A percentile compares a stretch with the other conserved stretches of the same genome.
Evolutionary conservation across 1,140 invertebrate species (phyloP).

Genomic region (Copidosoma floridanum): DNA sequence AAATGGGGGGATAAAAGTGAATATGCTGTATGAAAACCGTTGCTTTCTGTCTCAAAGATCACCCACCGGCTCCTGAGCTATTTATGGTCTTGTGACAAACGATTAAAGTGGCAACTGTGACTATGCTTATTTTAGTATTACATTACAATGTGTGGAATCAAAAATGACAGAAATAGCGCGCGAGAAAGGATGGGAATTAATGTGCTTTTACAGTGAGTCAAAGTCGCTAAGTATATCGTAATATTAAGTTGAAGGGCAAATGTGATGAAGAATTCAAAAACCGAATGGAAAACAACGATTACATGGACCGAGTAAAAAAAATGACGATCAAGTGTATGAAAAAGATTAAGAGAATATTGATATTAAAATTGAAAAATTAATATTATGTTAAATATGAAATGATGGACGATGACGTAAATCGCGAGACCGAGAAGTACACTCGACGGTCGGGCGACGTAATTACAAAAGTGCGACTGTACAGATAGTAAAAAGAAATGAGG

Average conservation of each 20-base stretch:
- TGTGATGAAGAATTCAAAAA: not conserved
- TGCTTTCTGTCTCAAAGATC: constrained; percentile 29
- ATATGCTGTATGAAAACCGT: constrained; percentile 7
- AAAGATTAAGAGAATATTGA: constrained; percentile 15
- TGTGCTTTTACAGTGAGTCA: constrained; percentile 34
- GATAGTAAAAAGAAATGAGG: constrained; percentile 25
- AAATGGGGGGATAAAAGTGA: too few species aligned
- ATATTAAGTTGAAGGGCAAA: constrained; percentile 24
- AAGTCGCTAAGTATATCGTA: constrained; percentile 4
- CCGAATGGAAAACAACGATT: constrained; percentile 12
- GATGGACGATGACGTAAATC: constrained; percentile 19
- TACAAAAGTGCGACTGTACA: constrained; percentile 28
- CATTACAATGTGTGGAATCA: too few species aligned
- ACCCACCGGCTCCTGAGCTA: constrained; percentile 23
- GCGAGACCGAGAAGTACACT: not conserved
- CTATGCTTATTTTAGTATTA: constrained; percentile 23
- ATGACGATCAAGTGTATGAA: constrained; percentile 12
- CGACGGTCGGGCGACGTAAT: constrained; percentile 32
- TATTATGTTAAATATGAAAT: constrained; percentile 21
- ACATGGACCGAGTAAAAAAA: constrained; percentile 7
- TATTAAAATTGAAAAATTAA: constrained; percentile 15
- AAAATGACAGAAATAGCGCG: too few species aligned
- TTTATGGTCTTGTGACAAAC: constrained; percentile 10
- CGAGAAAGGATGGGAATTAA: constrained; percentile 30
- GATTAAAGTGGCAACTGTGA: constrained; percentile 13